Base-by-base conservation (phyloP, 2,797 vertebrate species). In the Ctenopoma multispine region DNA sequence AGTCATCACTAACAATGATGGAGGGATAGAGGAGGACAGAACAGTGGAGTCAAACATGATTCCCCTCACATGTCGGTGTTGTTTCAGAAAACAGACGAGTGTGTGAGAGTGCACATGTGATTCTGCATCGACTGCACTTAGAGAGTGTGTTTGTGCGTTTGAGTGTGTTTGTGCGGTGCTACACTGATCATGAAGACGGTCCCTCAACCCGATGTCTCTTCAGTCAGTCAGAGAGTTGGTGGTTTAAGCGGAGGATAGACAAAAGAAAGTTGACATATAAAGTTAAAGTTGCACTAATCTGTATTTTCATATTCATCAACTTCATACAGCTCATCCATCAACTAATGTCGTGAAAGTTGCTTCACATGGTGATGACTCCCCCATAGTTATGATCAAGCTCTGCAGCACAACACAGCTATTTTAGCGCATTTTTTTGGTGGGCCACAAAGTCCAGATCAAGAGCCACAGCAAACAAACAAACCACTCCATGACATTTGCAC, bases 1-100 rank as follows among this genome's bases (percentile, higher is more conserved):
- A 83, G 62, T 90, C 89, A 87, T 77, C 72, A 11, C 66, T 48
- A 20, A 64, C 59, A 72, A 23, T 1, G 21, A 74, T 31, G 71
- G 48, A 80, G 18, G 40, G 63, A 73, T 23, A 23, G 60, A 59
- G 51, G 61, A 54, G 46, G 44, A 62, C 41, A 24, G 56, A 49
- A 24, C 0, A 12, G 46, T 5, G 44, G 31, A 53, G 58, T 77
- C 24, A 6, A 58, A 63, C 46, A 38, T 23, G 13, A 24, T 1
- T 66, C 58, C 51, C 40, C 11, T 58, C 61, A 68, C 70, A 58
- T 69, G 20, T 51, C 44, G 1, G 3, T 80, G 85, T 84, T 75
- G 72, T 72, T 69, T 73, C 21, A 59, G 58, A 82, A 83, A 83
- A 81, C 79, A 75, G 27, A 1, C 0, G 5, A 14, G 69, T 60